Evolutionary conservation across 1,140 invertebrate genomes (phyloP), one percentile per base, ranked within the genome.

Genomic region (Heliconius hermathena): DNA sequence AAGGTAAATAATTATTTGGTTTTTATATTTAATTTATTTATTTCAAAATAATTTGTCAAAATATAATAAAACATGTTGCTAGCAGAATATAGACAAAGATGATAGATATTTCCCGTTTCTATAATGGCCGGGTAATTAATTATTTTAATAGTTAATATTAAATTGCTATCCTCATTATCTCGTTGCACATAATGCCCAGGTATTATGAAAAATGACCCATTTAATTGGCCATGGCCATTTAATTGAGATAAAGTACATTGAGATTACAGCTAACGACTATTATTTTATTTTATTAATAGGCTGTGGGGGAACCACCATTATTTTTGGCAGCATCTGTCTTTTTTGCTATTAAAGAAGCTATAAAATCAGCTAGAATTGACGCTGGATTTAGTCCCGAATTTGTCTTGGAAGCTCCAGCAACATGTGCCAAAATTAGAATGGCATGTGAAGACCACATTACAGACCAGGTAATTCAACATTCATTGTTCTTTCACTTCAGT

Each of bases 231-330:
- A 33, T 8, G 33, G 33, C 6, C 33, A 36, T 36, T 36, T 36
- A 36, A 36, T 8, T 6, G 49, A 52, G 18, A 52, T 52, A 52
- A 46, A 46, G 13, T 46, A 46, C 41, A 46, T 46, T 16, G 4
- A 16, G 13, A 52, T 52, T 52, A 52, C 1, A 52, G 16, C 18
- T 22, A 57, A 57, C 33, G 33, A 36, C 9, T 54, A 57, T 6
- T 57, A 57, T 20, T 78, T 78, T 76, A 71, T 74, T 78, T 36
- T 16, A 57, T 78, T 88, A 87, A n/a, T 75, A 95, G 94, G 96
- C 96, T 72, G 94, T 97, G n/a, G 96, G 96, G 4, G 96, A 97
- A 86, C 96, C 96, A 11, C 96, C 96, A 1, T 85, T 97, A 18
- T 96, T 96, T 83, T 86, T 97, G 49, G 95, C 96, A 1, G 89